Evolutionary conservation across 2,888 invertebrate species (phyloP).

Genomic region (Erebia ligea): DNA sequence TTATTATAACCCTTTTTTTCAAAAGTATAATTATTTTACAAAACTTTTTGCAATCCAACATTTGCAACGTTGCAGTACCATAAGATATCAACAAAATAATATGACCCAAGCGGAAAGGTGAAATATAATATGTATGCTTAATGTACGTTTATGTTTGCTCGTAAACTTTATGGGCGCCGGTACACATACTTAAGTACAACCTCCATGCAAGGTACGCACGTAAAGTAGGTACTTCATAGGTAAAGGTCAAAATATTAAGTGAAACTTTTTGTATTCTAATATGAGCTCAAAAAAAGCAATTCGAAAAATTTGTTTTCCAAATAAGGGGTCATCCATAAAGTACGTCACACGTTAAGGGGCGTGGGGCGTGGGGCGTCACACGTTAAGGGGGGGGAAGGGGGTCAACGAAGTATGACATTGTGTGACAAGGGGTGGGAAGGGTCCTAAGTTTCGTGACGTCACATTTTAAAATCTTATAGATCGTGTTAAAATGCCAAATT

Average conservation of each 20-base stretch:
- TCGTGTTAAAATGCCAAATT: too few relatives aligned
- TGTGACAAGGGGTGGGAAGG: too few relatives aligned
- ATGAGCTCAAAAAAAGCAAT: not conserved
- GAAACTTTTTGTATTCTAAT: not conserved
- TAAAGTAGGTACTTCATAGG: not conserved
- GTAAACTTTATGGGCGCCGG: slow-evolving; percentile 18
- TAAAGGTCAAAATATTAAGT: not conserved
- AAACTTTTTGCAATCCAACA: not conserved
- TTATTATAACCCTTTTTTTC: too few relatives aligned
- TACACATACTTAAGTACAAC: not conserved
- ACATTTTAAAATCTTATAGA: too few relatives aligned
- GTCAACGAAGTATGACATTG: too few relatives aligned
- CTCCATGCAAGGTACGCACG: not conserved
- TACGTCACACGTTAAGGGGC: too few relatives aligned
- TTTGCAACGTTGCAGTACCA: not conserved
- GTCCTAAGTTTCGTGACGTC: too few relatives aligned
- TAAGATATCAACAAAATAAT: not conserved
- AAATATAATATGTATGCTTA: slow-evolving; percentile 21
- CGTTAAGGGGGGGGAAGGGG: too few relatives aligned
- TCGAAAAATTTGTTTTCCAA: too few relatives aligned
- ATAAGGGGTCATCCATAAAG: too few relatives aligned
- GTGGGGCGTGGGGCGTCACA: too few relatives aligned
- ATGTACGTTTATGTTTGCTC: slow-evolving; percentile 13
- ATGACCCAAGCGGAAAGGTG: slow-evolving; percentile 7
- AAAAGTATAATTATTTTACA: too few relatives aligned